Conservation (phyloP, 2,797 vertebrate genomes). For the Fundulus diaphanus region DNA sequence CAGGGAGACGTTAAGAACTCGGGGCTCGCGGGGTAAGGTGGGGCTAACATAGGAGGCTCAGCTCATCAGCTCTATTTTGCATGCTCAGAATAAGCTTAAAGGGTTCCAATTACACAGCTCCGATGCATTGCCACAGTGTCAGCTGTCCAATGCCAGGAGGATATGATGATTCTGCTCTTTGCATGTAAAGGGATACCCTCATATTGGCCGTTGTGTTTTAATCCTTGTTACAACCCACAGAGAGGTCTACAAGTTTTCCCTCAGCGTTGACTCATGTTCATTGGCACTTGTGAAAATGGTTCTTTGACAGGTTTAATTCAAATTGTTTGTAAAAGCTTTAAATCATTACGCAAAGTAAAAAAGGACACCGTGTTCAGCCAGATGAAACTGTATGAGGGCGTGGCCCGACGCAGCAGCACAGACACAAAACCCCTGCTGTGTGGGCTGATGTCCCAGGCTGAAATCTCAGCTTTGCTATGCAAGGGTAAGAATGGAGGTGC, state of each 20-base stretch:
- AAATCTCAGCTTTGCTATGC: conserved; percentile 33
- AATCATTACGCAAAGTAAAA: background rate
- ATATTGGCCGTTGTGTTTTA: conserved; percentile 66
- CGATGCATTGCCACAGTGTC: conserved; percentile 80
- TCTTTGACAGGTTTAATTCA: conserved; percentile 11
- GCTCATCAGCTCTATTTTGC: conserved; percentile 77
- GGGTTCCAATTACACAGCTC: conserved; percentile 80
- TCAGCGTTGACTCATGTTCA: conserved; percentile 17
- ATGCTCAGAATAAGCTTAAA: conserved; percentile 80
- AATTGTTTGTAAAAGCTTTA: background rate
- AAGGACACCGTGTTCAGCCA: background rate
- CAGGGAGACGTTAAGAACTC: conserved; percentile 57
- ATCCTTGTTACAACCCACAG: conserved; percentile 64
- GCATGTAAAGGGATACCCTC: conserved; percentile 77
- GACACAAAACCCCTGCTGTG: conserved; percentile 36
- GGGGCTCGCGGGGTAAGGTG: conserved; percentile 52
- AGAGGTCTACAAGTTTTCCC: conserved; percentile 37
- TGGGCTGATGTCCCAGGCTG: conserved; percentile 36
- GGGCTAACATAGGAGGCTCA: conserved; percentile 66
- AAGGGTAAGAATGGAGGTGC: conserved; percentile 21
- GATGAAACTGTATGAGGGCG: conserved; percentile 4
- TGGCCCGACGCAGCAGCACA: conserved; percentile 15
- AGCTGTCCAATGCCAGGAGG: conserved; percentile 74
- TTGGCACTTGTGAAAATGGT: conserved; percentile 48
- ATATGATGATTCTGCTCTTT: conserved; percentile 83